phyloP scores from a whole-genome alignment of 1,140 invertebrate species.

The Melipona quadrifasciata region DNA sequence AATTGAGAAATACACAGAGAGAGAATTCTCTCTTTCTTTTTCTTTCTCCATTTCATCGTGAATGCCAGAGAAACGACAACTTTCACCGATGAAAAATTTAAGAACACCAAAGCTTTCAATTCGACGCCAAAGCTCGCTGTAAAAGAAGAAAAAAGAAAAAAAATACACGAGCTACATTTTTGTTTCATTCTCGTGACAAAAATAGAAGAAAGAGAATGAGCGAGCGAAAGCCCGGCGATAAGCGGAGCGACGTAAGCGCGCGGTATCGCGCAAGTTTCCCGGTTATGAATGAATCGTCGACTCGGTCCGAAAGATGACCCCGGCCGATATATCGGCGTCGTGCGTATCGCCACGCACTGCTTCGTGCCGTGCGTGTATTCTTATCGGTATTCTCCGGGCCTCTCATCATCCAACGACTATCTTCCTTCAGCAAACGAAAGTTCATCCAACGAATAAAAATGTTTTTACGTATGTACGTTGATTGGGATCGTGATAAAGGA shows the following conservation, averaged over 20 bases:
- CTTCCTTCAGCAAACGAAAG: not conserved
- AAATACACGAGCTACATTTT: not conserved
- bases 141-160: not conserved
- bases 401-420: not conserved
- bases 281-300: slow-evolving; percentile 51
- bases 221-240: not conserved
- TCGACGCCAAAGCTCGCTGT: no score
- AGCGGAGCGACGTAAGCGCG: slow-evolving; percentile 11
- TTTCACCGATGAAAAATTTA: not conserved
- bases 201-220: not conserved
- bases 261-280: slow-evolving; percentile 45
- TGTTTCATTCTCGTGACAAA: no score
- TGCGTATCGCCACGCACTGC: slow-evolving; percentile 39
- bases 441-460: not conserved
- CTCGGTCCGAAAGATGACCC: slow-evolving; percentile 48
- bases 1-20: slow-evolving; percentile 60
- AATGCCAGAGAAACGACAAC: not conserved
- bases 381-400: slow-evolving; percentile 10
- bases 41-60: no score
- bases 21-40: not conserved
- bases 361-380: slow-evolving; percentile 42
- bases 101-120: not conserved
- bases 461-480: not conserved
- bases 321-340: slow-evolving; percentile 32
- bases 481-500: slow-evolving; percentile 18